Evolutionary conservation across 2,797 vertebrate species (phyloP).

Genomic region (Channa striata): DNA sequence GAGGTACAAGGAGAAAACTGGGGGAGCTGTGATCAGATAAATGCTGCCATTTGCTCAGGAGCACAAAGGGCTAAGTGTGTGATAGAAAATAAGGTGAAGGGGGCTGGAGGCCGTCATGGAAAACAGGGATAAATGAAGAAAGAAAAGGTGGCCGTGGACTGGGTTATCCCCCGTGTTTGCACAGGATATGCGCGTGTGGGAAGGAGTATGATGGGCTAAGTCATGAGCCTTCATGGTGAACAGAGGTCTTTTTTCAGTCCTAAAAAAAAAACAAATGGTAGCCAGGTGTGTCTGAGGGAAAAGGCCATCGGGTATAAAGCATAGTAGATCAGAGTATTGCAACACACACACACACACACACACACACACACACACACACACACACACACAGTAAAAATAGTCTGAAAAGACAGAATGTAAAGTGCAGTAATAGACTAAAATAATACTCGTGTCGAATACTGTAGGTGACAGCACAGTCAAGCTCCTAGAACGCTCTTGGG

Average conservation of each 20-base stretch:
- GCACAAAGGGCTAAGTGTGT: slow-evolving; percentile 67
- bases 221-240: slow-evolving; percentile 26
- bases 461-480: not conserved
- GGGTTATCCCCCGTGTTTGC: slow-evolving; percentile 65
- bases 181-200: slow-evolving; percentile 46
- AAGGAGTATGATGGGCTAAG: not conserved
- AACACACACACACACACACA: too few species aligned
- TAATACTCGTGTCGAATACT: too few species aligned
- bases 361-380: too few species aligned
- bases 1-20: slow-evolving; percentile 13
- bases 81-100: slow-evolving; percentile 39
- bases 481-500: not conserved
- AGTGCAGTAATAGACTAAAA: not conserved
- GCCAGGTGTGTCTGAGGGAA: not conserved
- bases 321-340: not conserved
- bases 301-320: not conserved
- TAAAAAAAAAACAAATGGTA: not conserved
- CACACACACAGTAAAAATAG: too few species aligned
- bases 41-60: slow-evolving; percentile 60
- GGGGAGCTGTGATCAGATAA: slow-evolving; percentile 39
- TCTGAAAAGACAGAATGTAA: not conserved
- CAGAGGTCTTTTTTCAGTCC: slow-evolving; percentile 55
- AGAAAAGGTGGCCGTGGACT: slow-evolving; percentile 33
- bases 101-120: slow-evolving; percentile 50
- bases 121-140: slow-evolving; percentile 28